Evolutionary conservation across 2,797 vertebrate species (phyloP), one percentile per base, ranked within the genome.

Genomic region (Micropoecilia bifurca): DNA sequence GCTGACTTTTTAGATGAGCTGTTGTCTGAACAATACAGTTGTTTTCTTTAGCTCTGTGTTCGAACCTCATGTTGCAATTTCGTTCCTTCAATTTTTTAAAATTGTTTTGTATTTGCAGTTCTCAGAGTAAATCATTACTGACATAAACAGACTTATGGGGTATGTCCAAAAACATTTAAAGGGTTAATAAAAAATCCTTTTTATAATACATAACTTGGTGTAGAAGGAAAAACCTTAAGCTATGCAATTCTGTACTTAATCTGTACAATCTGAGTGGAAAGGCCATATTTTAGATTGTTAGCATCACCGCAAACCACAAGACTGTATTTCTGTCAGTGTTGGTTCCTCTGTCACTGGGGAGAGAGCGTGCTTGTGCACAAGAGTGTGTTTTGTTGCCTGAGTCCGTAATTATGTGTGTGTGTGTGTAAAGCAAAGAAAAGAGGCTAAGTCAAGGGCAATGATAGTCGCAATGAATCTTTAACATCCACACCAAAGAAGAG

Each of bases 261-360:
- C 71, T 86, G 71, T 55, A 63, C 78, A 82, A 86, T 92, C 80
- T 87, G 75, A 45, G 73, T 36, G 75, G 68, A 83, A 68, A 72
- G 45, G 78, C 80, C 71, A 79, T 85, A 87, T 80, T 86, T 61
- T 69, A 80, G 68, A 86, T 91, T 80, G 48, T 47, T 84, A 89
- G 80, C 76, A 84, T 74, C 39, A 76, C 75, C 48, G 25, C 84
- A 87, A 88, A 92, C 90, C 87, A 86, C 89, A 91, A 18, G 0
- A 8, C 41, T 81, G 73, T 75, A 79, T 85, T 80, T 74, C 80
- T 87, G 76, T 88, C 85, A 83, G 43, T 72, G 7, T 59, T 79
- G 53, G 78, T 63, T 83, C 73, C 48, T 86, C 73, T 33, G 72
- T 13, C 61, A 73, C 68, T 69, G 82, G 45, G 28, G 78, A 69